These are phyloP conservation scores for Mechanitis messenoides DNA, from an alignment of 2,888 invertebrate genomes.

Conservation along the genomic window DNA sequence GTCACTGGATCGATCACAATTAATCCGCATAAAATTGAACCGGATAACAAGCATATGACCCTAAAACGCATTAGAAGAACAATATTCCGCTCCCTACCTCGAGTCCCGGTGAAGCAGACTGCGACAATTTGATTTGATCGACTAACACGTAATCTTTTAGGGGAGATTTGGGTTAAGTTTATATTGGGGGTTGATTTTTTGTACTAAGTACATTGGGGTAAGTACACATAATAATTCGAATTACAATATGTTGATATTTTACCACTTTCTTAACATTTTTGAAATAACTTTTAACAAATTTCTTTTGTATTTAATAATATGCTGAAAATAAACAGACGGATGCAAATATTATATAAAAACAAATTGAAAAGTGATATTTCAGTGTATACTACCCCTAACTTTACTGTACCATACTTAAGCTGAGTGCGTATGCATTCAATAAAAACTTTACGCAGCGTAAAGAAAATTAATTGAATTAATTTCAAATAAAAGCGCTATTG, in stretches of 20 bases:
- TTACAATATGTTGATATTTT: neutral
- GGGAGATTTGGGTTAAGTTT: conserved; percentile 25
- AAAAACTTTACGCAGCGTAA: too few relatives aligned
- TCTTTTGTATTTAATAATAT: too few relatives aligned
- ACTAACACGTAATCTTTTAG: conserved; percentile 34
- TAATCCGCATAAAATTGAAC: conserved; percentile 16
- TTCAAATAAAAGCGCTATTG: too few relatives aligned
- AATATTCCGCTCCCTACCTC: conserved; percentile 28
- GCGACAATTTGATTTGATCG: conserved; percentile 45
- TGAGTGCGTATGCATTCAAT: too few relatives aligned
- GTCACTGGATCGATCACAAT: conserved; percentile 15
- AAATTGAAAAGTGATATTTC: too few relatives aligned
- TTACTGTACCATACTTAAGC: too few relatives aligned
- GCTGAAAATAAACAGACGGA: too few relatives aligned
- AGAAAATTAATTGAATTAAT: too few relatives aligned
- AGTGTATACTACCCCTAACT: too few relatives aligned
- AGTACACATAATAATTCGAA: neutral
- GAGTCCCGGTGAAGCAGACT: conserved; percentile 40
- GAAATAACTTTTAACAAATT: too few relatives aligned
- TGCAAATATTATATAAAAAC: too few relatives aligned
- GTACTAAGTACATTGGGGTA: neutral
- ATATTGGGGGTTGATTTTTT: conserved; percentile 10
- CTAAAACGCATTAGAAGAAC: conserved; percentile 16
- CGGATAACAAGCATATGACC: conserved; percentile 15
- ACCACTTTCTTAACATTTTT: too few relatives aligned